phyloP scores from a whole-genome alignment of 30 jellyfish, hydroid and myxozoan species.

The Cassiopea xamachana region DNA sequence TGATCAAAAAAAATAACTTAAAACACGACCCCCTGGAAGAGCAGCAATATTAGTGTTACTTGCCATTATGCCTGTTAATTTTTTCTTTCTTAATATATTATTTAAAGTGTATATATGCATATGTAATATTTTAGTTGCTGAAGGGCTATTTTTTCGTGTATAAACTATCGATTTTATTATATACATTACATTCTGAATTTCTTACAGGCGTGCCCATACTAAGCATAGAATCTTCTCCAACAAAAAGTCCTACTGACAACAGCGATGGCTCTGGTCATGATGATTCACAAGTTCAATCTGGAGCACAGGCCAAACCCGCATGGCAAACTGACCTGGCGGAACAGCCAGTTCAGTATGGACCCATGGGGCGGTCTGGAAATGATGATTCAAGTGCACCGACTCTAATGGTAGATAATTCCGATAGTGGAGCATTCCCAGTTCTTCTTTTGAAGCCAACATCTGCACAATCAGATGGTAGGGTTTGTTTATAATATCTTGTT shows the following conservation, averaged over 20 bases:
- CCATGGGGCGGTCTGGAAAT: conserved; percentile 2
- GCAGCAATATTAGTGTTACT: too few relatives aligned
- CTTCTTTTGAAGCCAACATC: conserved; percentile 10
- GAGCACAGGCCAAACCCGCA: not conserved
- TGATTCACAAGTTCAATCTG: conserved; percentile 19
- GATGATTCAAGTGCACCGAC: not conserved
- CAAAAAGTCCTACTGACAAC: conserved; percentile 15
- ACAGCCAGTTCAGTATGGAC: conserved; percentile 1
- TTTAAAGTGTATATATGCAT: too few relatives aligned
- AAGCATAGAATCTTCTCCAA: conserved; percentile 26
- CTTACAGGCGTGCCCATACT: conserved; percentile 20
- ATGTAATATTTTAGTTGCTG: too few relatives aligned
- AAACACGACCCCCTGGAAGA: too few relatives aligned
- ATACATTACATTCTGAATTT: not conserved
- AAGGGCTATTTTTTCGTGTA: too few relatives aligned
- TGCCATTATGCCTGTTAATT: too few relatives aligned
- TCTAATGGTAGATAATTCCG: not conserved
- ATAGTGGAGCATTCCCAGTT: conserved; percentile 7
- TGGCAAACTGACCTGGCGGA: conserved; percentile 2
- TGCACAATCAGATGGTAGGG: conserved; percentile 26
- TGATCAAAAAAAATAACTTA: too few relatives aligned
- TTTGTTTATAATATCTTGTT: not conserved
- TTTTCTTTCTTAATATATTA: too few relatives aligned
- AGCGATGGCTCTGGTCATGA: conserved; percentile 4
- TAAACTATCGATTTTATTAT: too few relatives aligned